These are phyloP conservation scores for Drosophila arizonae DNA, from an alignment of 1,140 invertebrate species.

Conservation along the genomic window DNA sequence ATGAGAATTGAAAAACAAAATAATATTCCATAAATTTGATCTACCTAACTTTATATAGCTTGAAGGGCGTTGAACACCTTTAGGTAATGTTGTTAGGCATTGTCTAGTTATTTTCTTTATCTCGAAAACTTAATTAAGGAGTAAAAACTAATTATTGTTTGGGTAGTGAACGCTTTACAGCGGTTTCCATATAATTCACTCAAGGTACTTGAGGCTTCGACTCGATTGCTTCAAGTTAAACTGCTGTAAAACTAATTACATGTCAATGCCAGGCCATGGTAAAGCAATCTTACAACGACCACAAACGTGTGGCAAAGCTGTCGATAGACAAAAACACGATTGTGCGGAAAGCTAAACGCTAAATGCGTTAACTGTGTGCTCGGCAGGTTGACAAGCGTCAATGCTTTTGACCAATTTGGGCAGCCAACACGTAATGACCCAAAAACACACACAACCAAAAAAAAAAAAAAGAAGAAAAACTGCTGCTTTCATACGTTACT, in stretches of 20 bases:
- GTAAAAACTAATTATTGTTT: slow-evolving; percentile 1
- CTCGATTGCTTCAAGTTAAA: background rate
- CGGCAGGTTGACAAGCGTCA: slow-evolving; percentile 22
- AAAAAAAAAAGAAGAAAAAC: background rate
- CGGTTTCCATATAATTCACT: too few species aligned
- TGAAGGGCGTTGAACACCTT: too few species aligned
- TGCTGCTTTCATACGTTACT: slow-evolving; percentile 12
- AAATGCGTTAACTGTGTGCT: slow-evolving; percentile 10
- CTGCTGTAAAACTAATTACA: background rate
- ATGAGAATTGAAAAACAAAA: too few species aligned
- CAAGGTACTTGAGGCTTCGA: too few species aligned
- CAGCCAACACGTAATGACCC: background rate
- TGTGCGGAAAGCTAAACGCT: background rate
- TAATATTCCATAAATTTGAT: too few species aligned
- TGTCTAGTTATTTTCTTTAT: slow-evolving; percentile 4
- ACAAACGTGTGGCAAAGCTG: slow-evolving; percentile 1
- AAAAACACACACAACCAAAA: too few species aligned
- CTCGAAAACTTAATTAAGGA: slow-evolving; percentile 1
- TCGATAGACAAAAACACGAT: background rate
- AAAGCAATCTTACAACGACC: slow-evolving; percentile 2
- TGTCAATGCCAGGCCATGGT: slow-evolving; percentile 8
- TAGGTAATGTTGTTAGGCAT: background rate
- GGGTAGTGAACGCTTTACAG: too few species aligned
- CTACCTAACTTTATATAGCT: too few species aligned
- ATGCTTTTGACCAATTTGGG: slow-evolving; percentile 1